Base-by-base conservation (phyloP, 2,888 invertebrate genomes). In the Plemyria rubiginata region DNA sequence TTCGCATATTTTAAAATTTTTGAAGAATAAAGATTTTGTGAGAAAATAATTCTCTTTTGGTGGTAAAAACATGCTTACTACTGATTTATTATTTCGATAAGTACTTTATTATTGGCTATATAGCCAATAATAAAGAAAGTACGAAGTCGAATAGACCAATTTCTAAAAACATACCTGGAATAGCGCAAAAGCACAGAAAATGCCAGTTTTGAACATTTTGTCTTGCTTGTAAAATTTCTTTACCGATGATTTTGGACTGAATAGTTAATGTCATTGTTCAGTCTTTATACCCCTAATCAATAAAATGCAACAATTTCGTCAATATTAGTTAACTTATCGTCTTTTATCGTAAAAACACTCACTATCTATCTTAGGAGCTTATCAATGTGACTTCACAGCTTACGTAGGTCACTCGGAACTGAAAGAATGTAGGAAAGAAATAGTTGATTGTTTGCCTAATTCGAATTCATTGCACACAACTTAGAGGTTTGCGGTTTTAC, bases 141-240 rank as follows among this genome's bases (percentile, higher is more conserved):
- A 29, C 5, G 4, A 29, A 7, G 29, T 29, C n/a, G n/a, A n/a
- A n/a, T n/a, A n/a, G n/a, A 38, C 6, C 12, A 11, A 16, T 45
- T 45, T 54, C 12, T n/a, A 38, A 2, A 49, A n/a, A 49, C 64
- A 15, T 51, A 65, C 65, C 65, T 65, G 65, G 22, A 65, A 28
- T n/a, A 65, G 36, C 2, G 60, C 65, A n/a, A 65, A 48, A 41
- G 65, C 56, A 15, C 57, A 60, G 11, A 65, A 40, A 0, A 65
- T 12, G 15, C n/a, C 32, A 0, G 40, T 53, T 53, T 56, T 56
- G 15, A n/a, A 22, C 49, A 64, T 64, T 49, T 59, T 59, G 32
- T 48, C 2, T 22, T 40, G 4, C 36, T 8, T 40, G 16, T 38
- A 50, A 50, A 46, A 49, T 13, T 8, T 16, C 16, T 6, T 4